Base-by-base conservation (phyloP, 30 jellyfish, hydroid and myxozoan genomes). In the Aurelia coerulea region DNA sequence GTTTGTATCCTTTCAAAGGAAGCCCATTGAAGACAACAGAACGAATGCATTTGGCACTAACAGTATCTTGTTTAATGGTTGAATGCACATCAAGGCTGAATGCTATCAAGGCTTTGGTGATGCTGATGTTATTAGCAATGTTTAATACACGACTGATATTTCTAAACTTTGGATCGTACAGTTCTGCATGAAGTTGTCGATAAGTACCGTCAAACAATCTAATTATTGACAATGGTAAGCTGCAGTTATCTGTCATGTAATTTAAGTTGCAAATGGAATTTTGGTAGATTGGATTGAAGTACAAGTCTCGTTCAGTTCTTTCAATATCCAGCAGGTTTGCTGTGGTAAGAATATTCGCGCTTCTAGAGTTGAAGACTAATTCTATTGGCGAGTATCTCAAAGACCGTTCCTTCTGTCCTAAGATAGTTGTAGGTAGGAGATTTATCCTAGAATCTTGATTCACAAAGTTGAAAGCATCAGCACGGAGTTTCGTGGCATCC, bases 381-480 rank as follows among this genome's bases (percentile, higher is more conserved):
- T 93, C 98, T 31, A 93, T 74, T 52, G 98, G 98, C 7, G 98
- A 83, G 34, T 90, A 73, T 39, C 85, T 80, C 69, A 93, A n/a
- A 13, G 93, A 80, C 54, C 98, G 80, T 78, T 93, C 98, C 1
- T 92, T 73, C 74, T 93, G 98, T 23, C 95, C 95, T 2, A 93
- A 79, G 23, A 90, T 85, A 17, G 96, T 83, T 3, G 88, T 85
- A 34, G 98, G 98, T 11, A 59, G 93, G 3, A 93, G 97, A 49
- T 93, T 79, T 4, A 93, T 88, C 23, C 97, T 65, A 15, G 93
- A 39, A 73, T 93, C 98, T 70, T 88, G 90, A 54, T 87, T 77
- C 67, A 79, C 98, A 69, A 87, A 93, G 58, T 93, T 93, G 88
- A 93, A 93, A 33, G 98, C 98, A 88, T 93, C 98, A 4, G 97